phyloP scores from a whole-genome alignment of 2,888 invertebrate genomes.

The Pardosa pseudoannulata region DNA sequence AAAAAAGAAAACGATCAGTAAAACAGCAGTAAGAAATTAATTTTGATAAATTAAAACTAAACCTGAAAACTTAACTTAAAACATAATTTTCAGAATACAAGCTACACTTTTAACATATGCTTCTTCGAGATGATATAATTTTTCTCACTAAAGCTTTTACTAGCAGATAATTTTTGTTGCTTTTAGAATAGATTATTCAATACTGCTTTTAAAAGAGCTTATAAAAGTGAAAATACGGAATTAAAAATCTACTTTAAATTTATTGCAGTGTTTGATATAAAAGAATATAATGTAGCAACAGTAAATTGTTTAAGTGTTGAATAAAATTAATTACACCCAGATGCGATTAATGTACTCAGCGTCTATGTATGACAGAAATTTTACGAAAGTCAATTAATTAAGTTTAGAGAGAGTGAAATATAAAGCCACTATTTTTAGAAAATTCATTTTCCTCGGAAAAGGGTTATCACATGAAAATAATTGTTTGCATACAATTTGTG shows the following conservation, averaged over 20 bases:
- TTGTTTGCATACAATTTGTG: neutral
- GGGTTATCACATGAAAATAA: neutral
- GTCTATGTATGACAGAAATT: neutral
- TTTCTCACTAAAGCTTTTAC: too few species aligned
- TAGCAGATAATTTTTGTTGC: neutral
- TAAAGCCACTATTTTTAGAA: neutral
- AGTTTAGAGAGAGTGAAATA: neutral
- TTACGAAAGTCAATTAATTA: neutral
- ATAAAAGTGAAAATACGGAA: neutral
- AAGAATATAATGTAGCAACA: neutral
- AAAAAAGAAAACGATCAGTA: too few species aligned
- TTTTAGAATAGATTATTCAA: neutral
- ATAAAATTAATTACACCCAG: neutral
- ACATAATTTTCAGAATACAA: too few species aligned
- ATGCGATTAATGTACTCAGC: neutral
- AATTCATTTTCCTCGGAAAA: neutral
- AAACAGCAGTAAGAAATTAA: too few species aligned
- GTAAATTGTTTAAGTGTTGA: neutral
- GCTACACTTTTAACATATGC: too few species aligned
- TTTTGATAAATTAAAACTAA: too few species aligned
- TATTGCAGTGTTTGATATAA: neutral
- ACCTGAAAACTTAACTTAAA: too few species aligned
- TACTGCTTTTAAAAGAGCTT: neutral
- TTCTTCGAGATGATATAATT: too few species aligned
- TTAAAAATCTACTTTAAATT: neutral